These are phyloP conservation scores for Dyspetes luteomarginatus DNA, from an alignment of 2,888 invertebrate species.

Conservation along the genomic window DNA sequence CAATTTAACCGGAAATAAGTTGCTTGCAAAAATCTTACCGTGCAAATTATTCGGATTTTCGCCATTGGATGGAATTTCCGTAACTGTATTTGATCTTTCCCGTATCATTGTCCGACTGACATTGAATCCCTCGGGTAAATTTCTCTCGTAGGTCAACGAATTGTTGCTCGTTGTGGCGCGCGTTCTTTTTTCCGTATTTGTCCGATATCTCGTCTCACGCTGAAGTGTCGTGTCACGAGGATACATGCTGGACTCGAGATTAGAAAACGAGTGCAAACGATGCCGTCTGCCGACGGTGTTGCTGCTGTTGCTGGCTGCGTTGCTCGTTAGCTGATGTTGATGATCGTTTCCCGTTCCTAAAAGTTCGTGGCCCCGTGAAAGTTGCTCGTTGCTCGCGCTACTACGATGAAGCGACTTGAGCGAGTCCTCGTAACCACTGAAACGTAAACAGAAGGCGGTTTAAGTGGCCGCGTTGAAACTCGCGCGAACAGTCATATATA, in stretches of 20 bases:
- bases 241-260: slow-evolving; percentile 75
- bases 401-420: slow-evolving; percentile 87
- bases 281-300: slow-evolving; percentile 74
- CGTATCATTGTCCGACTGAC: slow-evolving; percentile 80
- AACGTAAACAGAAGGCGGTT: slow-evolving; percentile 56
- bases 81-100: slow-evolving; percentile 71
- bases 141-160: slow-evolving; percentile 72
- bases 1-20: too few species aligned
- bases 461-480: too few species aligned
- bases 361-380: slow-evolving; percentile 71
- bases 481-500: too few species aligned
- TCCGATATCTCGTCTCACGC: slow-evolving; percentile 67
- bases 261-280: slow-evolving; percentile 78
- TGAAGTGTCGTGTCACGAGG: slow-evolving; percentile 74
- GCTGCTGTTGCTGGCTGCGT: slow-evolving; percentile 69
- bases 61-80: slow-evolving; percentile 31
- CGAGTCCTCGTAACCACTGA: slow-evolving; percentile 92
- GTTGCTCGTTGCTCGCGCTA: slow-evolving; percentile 68
- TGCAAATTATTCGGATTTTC: slow-evolving; percentile 50
- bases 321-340: slow-evolving; percentile 79
- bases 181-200: slow-evolving; percentile 69
- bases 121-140: slow-evolving; percentile 74
- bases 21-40: slow-evolving; percentile 28
- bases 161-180: slow-evolving; percentile 40
- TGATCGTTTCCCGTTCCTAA: slow-evolving; percentile 75